These are phyloP conservation scores for Agrenia bidenticulata DNA, from an alignment of 2,888 invertebrate species.

Conservation along the genomic window DNA sequence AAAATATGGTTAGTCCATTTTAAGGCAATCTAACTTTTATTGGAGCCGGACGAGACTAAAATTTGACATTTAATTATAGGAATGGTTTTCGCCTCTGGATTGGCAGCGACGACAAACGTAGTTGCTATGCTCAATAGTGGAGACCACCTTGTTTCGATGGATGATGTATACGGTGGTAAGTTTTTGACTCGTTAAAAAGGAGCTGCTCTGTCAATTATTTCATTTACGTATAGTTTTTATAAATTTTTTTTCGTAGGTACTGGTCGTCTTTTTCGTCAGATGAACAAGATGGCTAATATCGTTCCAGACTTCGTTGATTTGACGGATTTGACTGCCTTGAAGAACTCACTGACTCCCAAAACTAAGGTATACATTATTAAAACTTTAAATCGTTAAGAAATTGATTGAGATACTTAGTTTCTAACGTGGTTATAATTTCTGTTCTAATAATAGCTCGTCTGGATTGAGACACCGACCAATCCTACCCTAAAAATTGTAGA, in stretches of 20 bases:
- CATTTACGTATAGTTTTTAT: conserved; percentile 55
- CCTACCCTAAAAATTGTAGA: conserved; percentile 63
- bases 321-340: conserved; percentile 57
- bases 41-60: too few relatives aligned
- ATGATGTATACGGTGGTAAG: conserved; percentile 65
- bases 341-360: conserved; percentile 59
- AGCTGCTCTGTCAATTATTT: too few relatives aligned
- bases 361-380: conserved; percentile 57
- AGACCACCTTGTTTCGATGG: conserved; percentile 61
- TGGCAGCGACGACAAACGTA: conserved; percentile 80
- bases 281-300: conserved; percentile 55
- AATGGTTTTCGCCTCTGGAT: conserved; percentile 76
- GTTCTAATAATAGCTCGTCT: conserved; percentile 59
- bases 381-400: neutral
- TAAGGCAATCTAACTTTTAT: too few relatives aligned
- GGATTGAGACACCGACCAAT: conserved; percentile 66
- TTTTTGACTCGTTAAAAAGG: too few relatives aligned
- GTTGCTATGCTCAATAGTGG: conserved; percentile 74
- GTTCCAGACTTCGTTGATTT: conserved; percentile 61
- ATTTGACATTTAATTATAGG: conserved; percentile 21
- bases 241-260: conserved; percentile 8
- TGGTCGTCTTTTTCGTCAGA: conserved; percentile 47
- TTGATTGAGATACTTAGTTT: neutral
- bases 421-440: neutral
- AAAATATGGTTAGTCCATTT: conserved; percentile 71